Evolutionary conservation across 2,888 invertebrate species (phyloP).

Genomic region (Microctonus aethiopoides): DNA sequence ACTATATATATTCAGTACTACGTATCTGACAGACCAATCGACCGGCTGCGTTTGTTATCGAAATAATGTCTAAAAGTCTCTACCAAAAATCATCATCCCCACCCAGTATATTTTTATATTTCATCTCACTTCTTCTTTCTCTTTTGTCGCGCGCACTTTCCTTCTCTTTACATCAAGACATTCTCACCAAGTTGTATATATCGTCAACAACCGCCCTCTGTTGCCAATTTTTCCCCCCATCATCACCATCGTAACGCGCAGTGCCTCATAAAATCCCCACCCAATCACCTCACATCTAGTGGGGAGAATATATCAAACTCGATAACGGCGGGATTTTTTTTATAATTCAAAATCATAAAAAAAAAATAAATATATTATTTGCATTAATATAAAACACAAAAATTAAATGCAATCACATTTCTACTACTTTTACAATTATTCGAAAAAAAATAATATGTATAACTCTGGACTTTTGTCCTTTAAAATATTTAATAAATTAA

Average conservation of each 20-base stretch:
- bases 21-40: slow-evolving; percentile 18
- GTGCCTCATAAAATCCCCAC: background rate
- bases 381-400: too few species aligned
- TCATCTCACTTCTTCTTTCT: too few species aligned
- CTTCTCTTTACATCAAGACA: background rate
- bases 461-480: too few species aligned
- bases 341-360: background rate
- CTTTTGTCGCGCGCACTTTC: background rate
- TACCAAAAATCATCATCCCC: slow-evolving; percentile 19
- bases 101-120: background rate
- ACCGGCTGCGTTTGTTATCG: slow-evolving; percentile 37
- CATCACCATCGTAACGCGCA: background rate
- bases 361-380: background rate
- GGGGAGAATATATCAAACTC: background rate
- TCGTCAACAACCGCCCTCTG: background rate
- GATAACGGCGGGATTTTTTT: slow-evolving; percentile 18
- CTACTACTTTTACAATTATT: too few species aligned
- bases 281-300: background rate
- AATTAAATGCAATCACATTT: too few species aligned
- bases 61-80: slow-evolving; percentile 49
- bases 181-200: background rate
- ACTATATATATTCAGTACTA: background rate
- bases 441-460: too few species aligned
- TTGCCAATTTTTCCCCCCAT: background rate
- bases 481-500: too few species aligned